These are phyloP conservation scores for Psittacula derbiana DNA, from an alignment of 2,797 vertebrate species.

Conservation along the genomic window DNA sequence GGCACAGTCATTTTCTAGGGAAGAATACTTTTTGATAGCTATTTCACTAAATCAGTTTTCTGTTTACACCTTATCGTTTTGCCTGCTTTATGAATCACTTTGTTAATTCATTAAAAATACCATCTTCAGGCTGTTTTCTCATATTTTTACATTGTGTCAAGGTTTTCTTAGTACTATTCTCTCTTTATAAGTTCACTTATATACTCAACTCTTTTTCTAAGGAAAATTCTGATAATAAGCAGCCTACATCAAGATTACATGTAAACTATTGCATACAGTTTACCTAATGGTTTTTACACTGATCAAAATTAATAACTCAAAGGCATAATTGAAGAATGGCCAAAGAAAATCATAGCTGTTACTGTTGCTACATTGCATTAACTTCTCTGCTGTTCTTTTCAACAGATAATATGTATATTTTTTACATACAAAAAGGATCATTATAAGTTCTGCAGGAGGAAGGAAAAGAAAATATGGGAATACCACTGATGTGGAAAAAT, in stretches of 20 bases:
- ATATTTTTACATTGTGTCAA: not conserved
- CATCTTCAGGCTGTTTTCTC: not conserved
- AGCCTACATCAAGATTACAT: not conserved
- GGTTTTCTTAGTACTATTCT: not conserved
- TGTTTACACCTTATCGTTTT: not conserved
- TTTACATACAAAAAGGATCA: not conserved
- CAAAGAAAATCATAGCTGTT: not conserved
- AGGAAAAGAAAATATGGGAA: not conserved
- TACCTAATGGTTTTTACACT: not conserved
- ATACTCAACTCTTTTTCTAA: not conserved
- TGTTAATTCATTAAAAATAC: not conserved
- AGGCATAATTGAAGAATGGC: not conserved
- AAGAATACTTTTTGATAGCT: not conserved
- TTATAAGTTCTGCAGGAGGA: not conserved
- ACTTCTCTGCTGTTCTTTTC: not conserved
- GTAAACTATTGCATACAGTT: not conserved
- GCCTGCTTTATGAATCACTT: not conserved
- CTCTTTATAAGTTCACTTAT: not conserved
- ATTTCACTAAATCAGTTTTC: not conserved
- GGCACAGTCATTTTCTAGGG: not conserved
- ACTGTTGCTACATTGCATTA: not conserved
- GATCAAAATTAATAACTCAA: not conserved
- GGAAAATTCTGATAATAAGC: not conserved
- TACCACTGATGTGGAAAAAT: not conserved
- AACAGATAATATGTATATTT: accelerated